Percentiles rank a stretch among this genome's conserved stretches.
phyloP scores from a whole-genome alignment of 1,140 invertebrate genomes.

The Trichonephila clavipes region DNA sequence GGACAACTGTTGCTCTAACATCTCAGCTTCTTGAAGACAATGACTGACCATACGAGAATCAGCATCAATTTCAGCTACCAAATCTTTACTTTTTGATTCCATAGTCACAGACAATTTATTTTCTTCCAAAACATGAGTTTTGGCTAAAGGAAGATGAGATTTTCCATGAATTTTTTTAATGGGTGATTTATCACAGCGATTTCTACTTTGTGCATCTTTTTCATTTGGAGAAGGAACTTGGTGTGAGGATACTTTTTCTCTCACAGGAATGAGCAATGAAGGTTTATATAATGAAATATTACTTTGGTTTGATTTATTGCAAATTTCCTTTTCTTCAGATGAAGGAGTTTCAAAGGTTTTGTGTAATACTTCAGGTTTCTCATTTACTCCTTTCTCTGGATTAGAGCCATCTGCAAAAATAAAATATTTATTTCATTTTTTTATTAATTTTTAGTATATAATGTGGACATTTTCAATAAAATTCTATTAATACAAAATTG shows the following conservation, averaged over 20 bases:
- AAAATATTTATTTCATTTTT: background rate
- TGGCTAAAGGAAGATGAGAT: constrained; percentile 61
- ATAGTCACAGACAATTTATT: constrained; percentile 16
- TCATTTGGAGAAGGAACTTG: constrained; percentile 11
- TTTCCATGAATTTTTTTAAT: constrained; percentile 56
- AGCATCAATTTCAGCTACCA: constrained; percentile 77
- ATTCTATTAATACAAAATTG: too few species aligned
- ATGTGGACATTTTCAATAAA: too few species aligned
- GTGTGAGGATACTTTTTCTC: constrained; percentile 43
- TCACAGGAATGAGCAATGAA: constrained; percentile 40
- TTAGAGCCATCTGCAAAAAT: constrained; percentile 57
- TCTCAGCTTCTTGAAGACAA: constrained; percentile 77
- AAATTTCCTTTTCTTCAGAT: background rate
- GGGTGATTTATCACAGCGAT: constrained; percentile 54
- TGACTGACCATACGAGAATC: constrained; percentile 76
- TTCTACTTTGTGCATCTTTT: constrained; percentile 33
- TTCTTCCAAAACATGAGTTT: constrained; percentile 52
- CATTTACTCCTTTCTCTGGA: constrained; percentile 66
- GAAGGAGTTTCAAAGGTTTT: constrained; percentile 39
- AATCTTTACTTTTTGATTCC: constrained; percentile 64
- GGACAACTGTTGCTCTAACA: constrained; percentile 77
- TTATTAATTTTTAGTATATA: too few species aligned
- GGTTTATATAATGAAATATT: constrained; percentile 22
- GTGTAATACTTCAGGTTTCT: constrained; percentile 57
- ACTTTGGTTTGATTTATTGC: constrained; percentile 16